A percentile compares a stretch with the other conserved stretches of the same genome.
phyloP scores from a whole-genome alignment of 2,888 invertebrate species.

The Ichneumoninae sp. region DNA sequence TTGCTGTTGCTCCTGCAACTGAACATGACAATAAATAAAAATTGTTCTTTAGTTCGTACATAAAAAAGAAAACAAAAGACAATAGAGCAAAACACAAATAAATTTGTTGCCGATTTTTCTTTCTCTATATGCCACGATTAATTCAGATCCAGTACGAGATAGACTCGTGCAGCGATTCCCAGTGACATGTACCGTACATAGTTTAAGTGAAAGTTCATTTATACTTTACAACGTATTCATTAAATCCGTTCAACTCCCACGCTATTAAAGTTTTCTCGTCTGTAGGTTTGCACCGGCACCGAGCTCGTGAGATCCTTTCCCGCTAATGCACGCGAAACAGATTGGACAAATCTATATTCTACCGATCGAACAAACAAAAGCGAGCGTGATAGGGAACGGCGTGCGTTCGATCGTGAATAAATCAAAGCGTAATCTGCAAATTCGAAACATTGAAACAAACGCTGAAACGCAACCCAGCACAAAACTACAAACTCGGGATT shows the following conservation, averaged over 20 bases:
- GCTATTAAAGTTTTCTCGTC: slow-evolving; percentile 41
- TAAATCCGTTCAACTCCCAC: slow-evolving; percentile 51
- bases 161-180: slow-evolving; percentile 4
- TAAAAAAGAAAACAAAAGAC: neutral
- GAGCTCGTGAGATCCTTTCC: slow-evolving; percentile 47
- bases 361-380: slow-evolving; percentile 10
- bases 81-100: neutral
- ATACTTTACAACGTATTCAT: slow-evolving; percentile 55
- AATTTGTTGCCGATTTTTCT: slow-evolving; percentile 7
- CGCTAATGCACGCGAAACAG: neutral
- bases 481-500: slow-evolving; percentile 29
- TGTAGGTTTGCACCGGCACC: neutral
- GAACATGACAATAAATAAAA: neutral
- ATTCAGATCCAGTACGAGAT: slow-evolving; percentile 10
- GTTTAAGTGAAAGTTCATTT: slow-evolving; percentile 59
- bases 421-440: slow-evolving; percentile 27
- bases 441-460: slow-evolving; percentile 24
- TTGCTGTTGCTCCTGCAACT: neutral
- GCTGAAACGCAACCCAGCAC: slow-evolving; percentile 36
- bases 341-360: slow-evolving; percentile 12
- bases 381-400: slow-evolving; percentile 1
- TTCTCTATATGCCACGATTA: neutral
- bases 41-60: neutral
- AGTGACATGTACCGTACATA: slow-evolving; percentile 10
- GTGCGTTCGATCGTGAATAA: slow-evolving; percentile 34